Evolutionary conservation across 2,797 vertebrate species (phyloP).

Genomic region (Aeoliscus strigatus): DNA sequence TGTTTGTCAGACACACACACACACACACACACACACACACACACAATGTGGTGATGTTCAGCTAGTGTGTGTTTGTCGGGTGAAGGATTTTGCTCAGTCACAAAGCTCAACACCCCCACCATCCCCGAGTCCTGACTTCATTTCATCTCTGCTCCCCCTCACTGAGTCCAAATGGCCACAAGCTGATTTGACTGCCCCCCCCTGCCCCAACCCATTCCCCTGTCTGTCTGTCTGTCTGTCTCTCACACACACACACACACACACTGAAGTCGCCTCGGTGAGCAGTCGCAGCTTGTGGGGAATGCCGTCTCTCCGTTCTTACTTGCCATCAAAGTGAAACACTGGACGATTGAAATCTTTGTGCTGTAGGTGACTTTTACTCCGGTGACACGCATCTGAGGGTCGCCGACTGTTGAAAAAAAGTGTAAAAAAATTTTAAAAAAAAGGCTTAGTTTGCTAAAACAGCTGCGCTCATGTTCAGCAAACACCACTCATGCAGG

Average conservation of each 20-base stretch:
- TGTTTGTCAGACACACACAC: conserved; percentile 54
- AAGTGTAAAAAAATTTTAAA: too few relatives aligned
- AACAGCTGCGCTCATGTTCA: too few relatives aligned
- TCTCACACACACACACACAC: conserved; percentile 23
- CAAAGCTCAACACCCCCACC: conserved; percentile 15
- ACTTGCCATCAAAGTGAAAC: conserved; percentile 39
- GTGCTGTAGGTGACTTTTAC: too few relatives aligned
- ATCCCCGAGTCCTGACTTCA: conserved; percentile 30
- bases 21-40: conserved; percentile 1
- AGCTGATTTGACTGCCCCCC: too few relatives aligned
- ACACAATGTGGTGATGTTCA: neutral
- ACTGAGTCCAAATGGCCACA: conserved; percentile 54
- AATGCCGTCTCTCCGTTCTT: conserved; percentile 65
- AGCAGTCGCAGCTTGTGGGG: conserved; percentile 55
- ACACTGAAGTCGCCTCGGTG: conserved; percentile 68
- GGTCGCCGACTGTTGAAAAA: too few relatives aligned
- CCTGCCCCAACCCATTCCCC: too few relatives aligned
- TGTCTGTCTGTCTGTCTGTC: too few relatives aligned
- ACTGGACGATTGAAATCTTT: conserved; percentile 20
- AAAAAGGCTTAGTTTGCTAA: too few relatives aligned
- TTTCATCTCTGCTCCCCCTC: conserved; percentile 50
- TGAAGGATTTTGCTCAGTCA: conserved; percentile 26
- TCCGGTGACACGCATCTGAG: too few relatives aligned
- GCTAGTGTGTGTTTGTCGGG: neutral
- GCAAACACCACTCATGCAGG: too few relatives aligned